Percentiles rank a stretch among this genome's conserved stretches.
phyloP scores from a whole-genome alignment of 1,140 invertebrate genomes.

The Galleria mellonella region DNA sequence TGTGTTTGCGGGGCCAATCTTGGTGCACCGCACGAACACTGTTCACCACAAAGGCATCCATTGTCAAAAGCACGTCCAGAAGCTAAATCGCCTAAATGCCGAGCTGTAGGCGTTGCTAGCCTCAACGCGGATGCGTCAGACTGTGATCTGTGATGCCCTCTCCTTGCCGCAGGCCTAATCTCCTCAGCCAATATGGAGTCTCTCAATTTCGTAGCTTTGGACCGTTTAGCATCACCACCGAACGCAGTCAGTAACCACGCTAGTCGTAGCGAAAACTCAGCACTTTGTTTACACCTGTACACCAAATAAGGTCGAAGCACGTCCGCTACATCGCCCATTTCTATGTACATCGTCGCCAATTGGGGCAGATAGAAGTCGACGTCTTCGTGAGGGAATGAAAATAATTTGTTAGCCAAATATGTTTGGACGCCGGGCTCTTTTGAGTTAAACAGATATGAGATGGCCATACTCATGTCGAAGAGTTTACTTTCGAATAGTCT shows the following conservation, averaged over 20 bases:
- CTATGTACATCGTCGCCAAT: constrained; percentile 98
- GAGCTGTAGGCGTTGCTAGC: constrained; percentile 70
- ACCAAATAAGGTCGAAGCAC: constrained; percentile 95
- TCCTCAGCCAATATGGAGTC: constrained; percentile 93
- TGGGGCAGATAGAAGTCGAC: constrained; percentile 99
- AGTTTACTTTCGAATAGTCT: constrained; percentile 96
- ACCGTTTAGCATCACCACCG: constrained; percentile 89
- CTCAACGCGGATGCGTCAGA: constrained; percentile 88
- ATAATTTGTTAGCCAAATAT: constrained; percentile 97
- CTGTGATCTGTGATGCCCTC: constrained; percentile 87
- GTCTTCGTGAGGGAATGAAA: constrained; percentile 92
- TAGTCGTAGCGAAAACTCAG: constrained; percentile 96
- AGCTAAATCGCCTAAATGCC: constrained; percentile 91
- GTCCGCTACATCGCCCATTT: constrained; percentile 97
- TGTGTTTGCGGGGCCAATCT: constrained; percentile 55
- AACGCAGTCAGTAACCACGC: constrained; percentile 97
- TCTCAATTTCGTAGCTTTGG: constrained; percentile 89
- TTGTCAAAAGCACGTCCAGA: constrained; percentile 97
- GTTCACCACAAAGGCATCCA: constrained; percentile 87
- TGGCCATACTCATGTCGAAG: constrained; percentile 98
- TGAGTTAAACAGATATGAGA: constrained; percentile 98
- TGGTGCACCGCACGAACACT: constrained; percentile 75
- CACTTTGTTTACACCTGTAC: constrained; percentile 93
- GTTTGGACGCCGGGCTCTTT: constrained; percentile 97
- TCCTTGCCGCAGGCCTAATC: constrained; percentile 77